phyloP scores from a whole-genome alignment of 2,888 invertebrate genomes.

The Acanthoscelides obtectus region DNA sequence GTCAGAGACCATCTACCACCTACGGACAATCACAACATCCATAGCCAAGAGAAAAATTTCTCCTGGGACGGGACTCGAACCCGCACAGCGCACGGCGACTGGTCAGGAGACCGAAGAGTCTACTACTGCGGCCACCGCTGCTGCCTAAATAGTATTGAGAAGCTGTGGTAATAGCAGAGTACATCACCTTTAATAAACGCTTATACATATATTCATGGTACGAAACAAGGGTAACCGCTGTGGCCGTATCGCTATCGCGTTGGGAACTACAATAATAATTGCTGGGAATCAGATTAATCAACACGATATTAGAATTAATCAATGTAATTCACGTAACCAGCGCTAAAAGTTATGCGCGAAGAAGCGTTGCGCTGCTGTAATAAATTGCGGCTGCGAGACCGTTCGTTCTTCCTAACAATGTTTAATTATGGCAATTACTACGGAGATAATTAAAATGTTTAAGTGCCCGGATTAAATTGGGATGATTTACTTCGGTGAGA shows the following conservation, averaged over 20 bases:
- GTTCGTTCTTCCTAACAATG: neutral
- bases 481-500: neutral
- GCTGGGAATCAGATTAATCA: slow-evolving; percentile 12
- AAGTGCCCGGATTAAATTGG: neutral
- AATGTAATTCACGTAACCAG: slow-evolving; percentile 7
- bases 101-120: too few species aligned
- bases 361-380: slow-evolving; percentile 1
- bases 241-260: neutral
- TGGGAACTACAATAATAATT: slow-evolving; percentile 7
- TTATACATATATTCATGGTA: neutral
- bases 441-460: slow-evolving; percentile 5
- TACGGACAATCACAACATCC: too few species aligned
- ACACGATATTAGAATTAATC: slow-evolving; percentile 8
- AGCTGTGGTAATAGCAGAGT: neutral
- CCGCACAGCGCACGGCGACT: too few species aligned
- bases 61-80: too few species aligned
- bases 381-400: slow-evolving; percentile 4
- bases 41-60: too few species aligned
- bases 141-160: neutral
- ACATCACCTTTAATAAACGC: neutral
- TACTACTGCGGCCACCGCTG: too few species aligned
- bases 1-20: too few species aligned
- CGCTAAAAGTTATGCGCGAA: slow-evolving; percentile 6
- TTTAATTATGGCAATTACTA: slow-evolving; percentile 4
- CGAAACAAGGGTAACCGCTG: neutral